A percentile compares a stretch with the other conserved stretches of the same genome.
These are phyloP conservation scores for Melanchra persicariae DNA, from an alignment of 2,888 invertebrate species.

Conservation along the genomic window DNA sequence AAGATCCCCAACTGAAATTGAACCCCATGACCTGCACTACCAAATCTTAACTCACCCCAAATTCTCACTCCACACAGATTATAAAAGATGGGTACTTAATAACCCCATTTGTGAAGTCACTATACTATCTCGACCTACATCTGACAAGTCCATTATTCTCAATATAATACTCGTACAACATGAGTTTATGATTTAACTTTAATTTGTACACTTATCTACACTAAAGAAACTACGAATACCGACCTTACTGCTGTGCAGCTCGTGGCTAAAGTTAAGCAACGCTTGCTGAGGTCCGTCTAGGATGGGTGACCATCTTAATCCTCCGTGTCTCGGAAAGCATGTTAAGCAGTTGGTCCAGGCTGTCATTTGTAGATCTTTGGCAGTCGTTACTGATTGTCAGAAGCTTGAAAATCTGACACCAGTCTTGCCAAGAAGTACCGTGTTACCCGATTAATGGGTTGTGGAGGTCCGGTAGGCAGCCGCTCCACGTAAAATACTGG, in stretches of 20 bases:
- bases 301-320: too few relatives aligned
- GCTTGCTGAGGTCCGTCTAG: too few relatives aligned
- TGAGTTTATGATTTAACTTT: conserved; percentile 48
- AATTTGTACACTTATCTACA: conserved; percentile 22
- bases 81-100: conserved; percentile 33
- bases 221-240: neutral
- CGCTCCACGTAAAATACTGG: too few relatives aligned
- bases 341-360: too few relatives aligned
- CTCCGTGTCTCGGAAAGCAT: too few relatives aligned
- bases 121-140: conserved; percentile 38
- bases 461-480: too few relatives aligned
- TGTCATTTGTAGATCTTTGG: too few relatives aligned
- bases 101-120: conserved; percentile 43
- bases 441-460: too few relatives aligned
- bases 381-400: too few relatives aligned
- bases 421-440: too few relatives aligned
- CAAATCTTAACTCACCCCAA: neutral
- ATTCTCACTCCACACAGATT: neutral
- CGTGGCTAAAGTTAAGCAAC: neutral
- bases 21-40: neutral
- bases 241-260: neutral
- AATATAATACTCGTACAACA: conserved; percentile 37
- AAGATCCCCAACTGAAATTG: neutral
- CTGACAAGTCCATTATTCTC: conserved; percentile 38
- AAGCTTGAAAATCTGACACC: too few relatives aligned